Conservation (phyloP, 92 coral and sea anemone species). For the Palythoa heliodiscus region DNA sequence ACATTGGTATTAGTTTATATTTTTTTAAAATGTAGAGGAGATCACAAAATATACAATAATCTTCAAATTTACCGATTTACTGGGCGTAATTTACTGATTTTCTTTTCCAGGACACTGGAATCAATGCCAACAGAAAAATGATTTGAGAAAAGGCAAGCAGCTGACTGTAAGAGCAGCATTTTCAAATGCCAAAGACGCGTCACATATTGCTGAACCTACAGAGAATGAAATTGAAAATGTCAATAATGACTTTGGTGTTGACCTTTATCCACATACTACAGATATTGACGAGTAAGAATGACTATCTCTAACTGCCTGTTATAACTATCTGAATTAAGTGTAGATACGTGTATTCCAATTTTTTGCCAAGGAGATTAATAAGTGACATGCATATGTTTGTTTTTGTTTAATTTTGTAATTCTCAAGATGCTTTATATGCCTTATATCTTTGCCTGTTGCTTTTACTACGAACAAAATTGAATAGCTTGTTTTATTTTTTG, state of each 20-base stretch:
- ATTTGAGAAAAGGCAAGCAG: slow-evolving; percentile 34
- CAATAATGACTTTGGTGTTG: not conserved
- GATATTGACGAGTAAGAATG: slow-evolving; percentile 40
- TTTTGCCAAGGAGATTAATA: slow-evolving; percentile 15
- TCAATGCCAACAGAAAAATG: slow-evolving; percentile 29
- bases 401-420: slow-evolving; percentile 27
- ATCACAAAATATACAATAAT: not conserved
- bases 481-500: not conserved
- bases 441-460: slow-evolving; percentile 6
- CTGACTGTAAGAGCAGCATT: slow-evolving; percentile 27
- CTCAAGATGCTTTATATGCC: slow-evolving; percentile 19
- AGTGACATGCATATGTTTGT: slow-evolving; percentile 27
- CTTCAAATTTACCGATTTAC: slow-evolving; percentile 1
- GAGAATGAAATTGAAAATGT: slow-evolving; percentile 29
- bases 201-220: slow-evolving; percentile 8
- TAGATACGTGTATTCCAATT: slow-evolving; percentile 30
- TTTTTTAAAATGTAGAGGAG: slow-evolving; percentile 30
- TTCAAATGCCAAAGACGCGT: slow-evolving; percentile 37
- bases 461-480: not conserved
- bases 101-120: slow-evolving; percentile 46
- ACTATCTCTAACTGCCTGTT: slow-evolving; percentile 6
- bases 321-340: not conserved
- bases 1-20: slow-evolving; percentile 31
- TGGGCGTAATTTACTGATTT: slow-evolving; percentile 9
- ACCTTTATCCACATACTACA: not conserved